A percentile compares a stretch with the other conserved stretches of the same genome.
These are phyloP conservation scores for Chaetops frenatus DNA, from an alignment of 2,113 vertebrate genomes.

Conservation along the genomic window DNA sequence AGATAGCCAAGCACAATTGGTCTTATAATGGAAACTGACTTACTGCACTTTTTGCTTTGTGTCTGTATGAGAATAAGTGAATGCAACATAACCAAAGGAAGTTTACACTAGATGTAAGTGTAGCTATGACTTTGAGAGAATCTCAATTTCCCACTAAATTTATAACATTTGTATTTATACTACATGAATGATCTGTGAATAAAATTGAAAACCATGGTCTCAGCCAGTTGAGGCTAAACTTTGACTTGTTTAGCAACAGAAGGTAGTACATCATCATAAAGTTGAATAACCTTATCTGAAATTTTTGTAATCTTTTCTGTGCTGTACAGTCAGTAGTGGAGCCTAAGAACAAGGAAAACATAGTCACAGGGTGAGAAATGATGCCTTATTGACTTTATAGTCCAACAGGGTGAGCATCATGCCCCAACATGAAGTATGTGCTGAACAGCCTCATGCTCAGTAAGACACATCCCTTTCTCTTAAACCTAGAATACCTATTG, in stretches of 20 bases:
- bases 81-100: background rate
- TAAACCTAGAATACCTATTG: background rate
- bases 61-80: background rate
- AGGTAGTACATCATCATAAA: background rate
- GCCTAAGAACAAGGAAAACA: background rate
- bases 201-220: background rate
- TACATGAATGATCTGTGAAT: background rate
- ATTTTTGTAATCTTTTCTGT: background rate
- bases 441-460: background rate
- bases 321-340: background rate
- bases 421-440: background rate
- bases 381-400: background rate
- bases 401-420: background rate
- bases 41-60: background rate
- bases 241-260: background rate
- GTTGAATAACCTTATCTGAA: background rate
- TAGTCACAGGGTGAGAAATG: background rate
- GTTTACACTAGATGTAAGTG: background rate
- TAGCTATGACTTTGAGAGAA: background rate
- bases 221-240: background rate
- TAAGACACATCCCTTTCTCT: background rate
- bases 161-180: background rate
- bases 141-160: background rate
- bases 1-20: background rate
- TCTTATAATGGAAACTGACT: background rate